Base-by-base conservation (phyloP, 1,140 invertebrate genomes). In the Gryllus bimaculatus region DNA sequence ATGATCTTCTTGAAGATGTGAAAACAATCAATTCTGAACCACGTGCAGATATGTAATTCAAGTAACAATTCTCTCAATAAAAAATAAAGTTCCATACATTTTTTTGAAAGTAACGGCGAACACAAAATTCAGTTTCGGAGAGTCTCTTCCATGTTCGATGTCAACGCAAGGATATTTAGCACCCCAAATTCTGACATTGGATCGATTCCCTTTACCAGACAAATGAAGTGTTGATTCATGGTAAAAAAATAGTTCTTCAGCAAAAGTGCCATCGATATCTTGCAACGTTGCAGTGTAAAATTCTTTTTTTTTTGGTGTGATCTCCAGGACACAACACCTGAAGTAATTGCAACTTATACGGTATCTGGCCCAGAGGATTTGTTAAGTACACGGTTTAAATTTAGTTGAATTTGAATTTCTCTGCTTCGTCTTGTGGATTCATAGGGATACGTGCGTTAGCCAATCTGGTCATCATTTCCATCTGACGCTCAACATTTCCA, bases 171-270 rank as follows among this genome's bases (percentile, higher is more conserved):
- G 77, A 74, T 80, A n/a, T 79, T 80, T 74, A 13, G 18, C 12
- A 10, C 73, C 77, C 80, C 80, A 79, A 39, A 77, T 80, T 47
- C 80, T 18, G 18, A 78, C 78, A 75, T 80, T 78, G 20, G 79
- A 54, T 8, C 76, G 48, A 78, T 80, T 79, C 18, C 78, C 80
- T 47, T 49, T 49, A 47, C 77, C 77, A 26, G 21, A 74, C 18
- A 78, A 26, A 77, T 80, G 80, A 74, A 81, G 77, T 8, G 75
- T 76, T 13, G 74, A 79, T 80, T 76, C 78, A 78, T 81, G 8
- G 77, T 10, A 12, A 66, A 78, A 78, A 48, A 74, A 10, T 10
- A 54, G 8, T 8, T 54, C n/a, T n/a, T 54, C 49, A 54, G 15
- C 8, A 54, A 54, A 54, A 54, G 8, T 54, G 49, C 15, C 49